Evolutionary conservation across 1,140 invertebrate genomes (phyloP), one percentile per base, ranked within the genome.

Genomic region (Leptinotarsa defecta): DNA sequence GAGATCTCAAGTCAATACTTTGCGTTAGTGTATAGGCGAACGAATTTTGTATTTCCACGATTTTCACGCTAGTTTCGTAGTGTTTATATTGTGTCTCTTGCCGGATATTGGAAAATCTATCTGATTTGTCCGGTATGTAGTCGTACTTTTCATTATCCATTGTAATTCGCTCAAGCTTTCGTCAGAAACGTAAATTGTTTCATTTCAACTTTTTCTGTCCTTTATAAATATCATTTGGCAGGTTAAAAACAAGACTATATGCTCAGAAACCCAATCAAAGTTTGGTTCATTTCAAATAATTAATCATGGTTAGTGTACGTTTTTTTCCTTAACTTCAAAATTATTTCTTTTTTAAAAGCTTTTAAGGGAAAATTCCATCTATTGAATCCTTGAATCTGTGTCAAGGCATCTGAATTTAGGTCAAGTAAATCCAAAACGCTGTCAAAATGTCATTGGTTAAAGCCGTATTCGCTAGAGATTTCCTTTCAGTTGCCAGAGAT

Each of bases 1-100:
- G 76, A 78, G 68, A 74, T 74, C 73, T 72, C 68, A 65, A 80
- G 78, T 80, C 76, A 76, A 80, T 78, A 78, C 68, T 77, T 75
- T 74, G 76, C 65, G 69, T 77, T 77, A 64, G 71, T 64, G 69
- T 52, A 68, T 65, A 75, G 68, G 71, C 72, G 76, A 70, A 79
- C 71, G 78, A 73, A 77, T 77, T 77, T 74, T 73, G 72, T 68
- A 71, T 75, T 74, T 77, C 71, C 75, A 73, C 43, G 64, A 61
- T 69, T 68, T 67, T 68, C 71, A 73, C 71, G 72, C 68, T 71
- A 49, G 62, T 52, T 71, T 63, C 68, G 74, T 76, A 57, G 70
- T 73, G 74, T 72, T 68, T 72, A 76, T 68, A 71, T 77, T 61
- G 75, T 74, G 77, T 68, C 62, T 72, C 74, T 77, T 77, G 69